Percentiles rank a stretch among this genome's conserved stretches.
phyloP scores from a whole-genome alignment of 2,797 vertebrate species.

The Heliangelus exortis region DNA sequence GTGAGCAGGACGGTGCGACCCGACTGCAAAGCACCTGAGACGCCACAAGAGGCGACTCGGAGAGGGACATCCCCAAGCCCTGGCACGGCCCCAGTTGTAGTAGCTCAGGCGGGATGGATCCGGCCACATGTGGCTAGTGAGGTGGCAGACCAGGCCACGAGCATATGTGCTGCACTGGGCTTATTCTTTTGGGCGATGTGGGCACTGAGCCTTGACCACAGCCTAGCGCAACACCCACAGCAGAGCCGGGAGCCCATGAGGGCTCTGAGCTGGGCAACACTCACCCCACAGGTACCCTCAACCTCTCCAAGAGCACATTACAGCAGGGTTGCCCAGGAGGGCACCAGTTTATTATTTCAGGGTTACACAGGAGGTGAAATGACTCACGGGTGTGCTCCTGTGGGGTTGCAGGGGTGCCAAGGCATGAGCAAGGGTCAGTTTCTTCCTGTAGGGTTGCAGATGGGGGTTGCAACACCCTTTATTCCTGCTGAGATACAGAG shows the following conservation, averaged over 20 bases:
- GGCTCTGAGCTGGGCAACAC: accelerated
- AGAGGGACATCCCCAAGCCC: not conserved
- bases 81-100: not conserved
- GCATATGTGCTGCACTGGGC: not conserved
- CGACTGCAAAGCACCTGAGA: not conserved
- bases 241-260: accelerated
- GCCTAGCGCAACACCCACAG: not conserved
- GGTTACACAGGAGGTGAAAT: not conserved
- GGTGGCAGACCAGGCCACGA: not conserved
- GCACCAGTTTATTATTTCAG: not conserved
- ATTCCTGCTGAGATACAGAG: not conserved
- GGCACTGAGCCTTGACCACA: not conserved
- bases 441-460: not conserved
- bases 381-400: accelerated
- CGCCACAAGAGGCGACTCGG: accelerated
- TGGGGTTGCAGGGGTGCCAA: not conserved
- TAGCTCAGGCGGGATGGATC: not conserved
- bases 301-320: not conserved
- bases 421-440: not conserved
- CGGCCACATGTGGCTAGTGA: not conserved
- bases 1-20: not conserved
- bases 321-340: not conserved
- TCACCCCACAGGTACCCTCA: accelerated
- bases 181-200: accelerated
- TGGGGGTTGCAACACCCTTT: not conserved